Percentiles rank a stretch among this genome's conserved stretches.
phyloP scores from a whole-genome alignment of 2,113 vertebrate species.

The Penelope pileata region DNA sequence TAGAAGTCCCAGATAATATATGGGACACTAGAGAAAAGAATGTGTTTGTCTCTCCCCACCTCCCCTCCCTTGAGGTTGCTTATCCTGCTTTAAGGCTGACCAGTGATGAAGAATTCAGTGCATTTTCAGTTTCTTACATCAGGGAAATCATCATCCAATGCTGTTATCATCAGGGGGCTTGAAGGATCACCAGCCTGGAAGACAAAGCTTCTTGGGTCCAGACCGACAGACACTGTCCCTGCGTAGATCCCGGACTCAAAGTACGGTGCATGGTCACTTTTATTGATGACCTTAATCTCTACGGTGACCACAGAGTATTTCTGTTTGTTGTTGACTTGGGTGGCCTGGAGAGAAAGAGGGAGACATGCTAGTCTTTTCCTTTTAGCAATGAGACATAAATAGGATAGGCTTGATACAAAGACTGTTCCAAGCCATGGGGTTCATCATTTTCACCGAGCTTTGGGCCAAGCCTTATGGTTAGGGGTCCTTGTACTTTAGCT shows the following conservation, averaged over 20 bases:
- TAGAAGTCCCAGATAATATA: background rate
- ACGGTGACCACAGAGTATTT: conserved; percentile 81
- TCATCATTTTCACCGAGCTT: background rate
- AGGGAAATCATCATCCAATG: conserved; percentile 59
- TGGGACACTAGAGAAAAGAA: background rate
- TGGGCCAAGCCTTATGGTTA: background rate
- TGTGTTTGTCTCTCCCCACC: background rate
- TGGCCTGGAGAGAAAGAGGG: conserved; percentile 71
- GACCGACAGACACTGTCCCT: conserved; percentile 73
- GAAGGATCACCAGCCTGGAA: conserved; percentile 74
- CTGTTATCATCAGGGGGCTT: conserved; percentile 67
- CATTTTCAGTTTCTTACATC: conserved; percentile 46
- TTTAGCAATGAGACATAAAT: background rate
- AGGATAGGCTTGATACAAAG: background rate
- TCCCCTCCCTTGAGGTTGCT: background rate
- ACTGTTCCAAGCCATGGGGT: fast-evolving
- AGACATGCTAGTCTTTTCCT: background rate
- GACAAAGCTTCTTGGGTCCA: conserved; percentile 78
- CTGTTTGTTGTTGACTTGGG: conserved; percentile 80
- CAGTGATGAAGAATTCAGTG: background rate
- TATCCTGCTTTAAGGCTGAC: background rate
- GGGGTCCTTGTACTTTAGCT: background rate
- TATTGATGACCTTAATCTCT: conserved; percentile 82
- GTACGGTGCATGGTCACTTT: conserved; percentile 77
- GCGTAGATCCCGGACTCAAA: conserved; percentile 78